Evolutionary conservation across 2,888 invertebrate genomes (phyloP).

Genomic region (Blastobasis adustella): DNA sequence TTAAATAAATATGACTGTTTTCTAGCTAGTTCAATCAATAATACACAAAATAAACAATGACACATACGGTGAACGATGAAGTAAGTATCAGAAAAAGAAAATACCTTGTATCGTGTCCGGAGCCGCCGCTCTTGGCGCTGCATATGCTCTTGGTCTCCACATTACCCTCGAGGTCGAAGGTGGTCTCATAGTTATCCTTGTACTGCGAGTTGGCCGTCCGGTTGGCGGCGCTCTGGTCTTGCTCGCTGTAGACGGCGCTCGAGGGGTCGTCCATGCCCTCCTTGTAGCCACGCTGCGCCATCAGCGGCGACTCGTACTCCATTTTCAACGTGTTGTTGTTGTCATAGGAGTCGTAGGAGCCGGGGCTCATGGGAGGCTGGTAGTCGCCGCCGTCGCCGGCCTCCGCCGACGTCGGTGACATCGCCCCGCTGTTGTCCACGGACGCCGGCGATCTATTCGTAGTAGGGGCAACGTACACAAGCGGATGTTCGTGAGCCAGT

Average conservation of each 20-base stretch:
- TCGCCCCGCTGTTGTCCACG: slow-evolving; percentile 57
- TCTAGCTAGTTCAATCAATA: too few relatives aligned
- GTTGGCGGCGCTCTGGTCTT: slow-evolving; percentile 43
- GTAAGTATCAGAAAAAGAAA: neutral
- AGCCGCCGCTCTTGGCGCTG: slow-evolving; percentile 85
- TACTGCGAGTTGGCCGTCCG: slow-evolving; percentile 59
- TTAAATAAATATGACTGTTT: too few relatives aligned
- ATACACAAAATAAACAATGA: too few relatives aligned
- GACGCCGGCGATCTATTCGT: slow-evolving; percentile 67
- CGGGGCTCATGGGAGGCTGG: slow-evolving; percentile 55
- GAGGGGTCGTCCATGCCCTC: slow-evolving; percentile 52
- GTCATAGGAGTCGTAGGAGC: slow-evolving; percentile 78
- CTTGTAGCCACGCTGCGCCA: slow-evolving; percentile 57
- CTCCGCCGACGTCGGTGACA: slow-evolving; percentile 58
- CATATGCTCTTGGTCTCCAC: slow-evolving; percentile 93
- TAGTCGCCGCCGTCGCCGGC: slow-evolving; percentile 53
- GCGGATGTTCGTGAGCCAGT: slow-evolving; percentile 70
- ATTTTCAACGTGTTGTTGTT: slow-evolving; percentile 68
- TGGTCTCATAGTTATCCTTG: slow-evolving; percentile 87
- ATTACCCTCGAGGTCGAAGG: slow-evolving; percentile 93
- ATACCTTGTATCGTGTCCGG: slow-evolving; percentile 88
- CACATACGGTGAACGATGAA: too few relatives aligned
- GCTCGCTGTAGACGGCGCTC: slow-evolving; percentile 50
- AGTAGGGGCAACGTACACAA: slow-evolving; percentile 54
- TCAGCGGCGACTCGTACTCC: slow-evolving; percentile 62